Base-by-base conservation (phyloP, 2,797 vertebrate genomes). In the Schizopygopsis malacanthus region DNA sequence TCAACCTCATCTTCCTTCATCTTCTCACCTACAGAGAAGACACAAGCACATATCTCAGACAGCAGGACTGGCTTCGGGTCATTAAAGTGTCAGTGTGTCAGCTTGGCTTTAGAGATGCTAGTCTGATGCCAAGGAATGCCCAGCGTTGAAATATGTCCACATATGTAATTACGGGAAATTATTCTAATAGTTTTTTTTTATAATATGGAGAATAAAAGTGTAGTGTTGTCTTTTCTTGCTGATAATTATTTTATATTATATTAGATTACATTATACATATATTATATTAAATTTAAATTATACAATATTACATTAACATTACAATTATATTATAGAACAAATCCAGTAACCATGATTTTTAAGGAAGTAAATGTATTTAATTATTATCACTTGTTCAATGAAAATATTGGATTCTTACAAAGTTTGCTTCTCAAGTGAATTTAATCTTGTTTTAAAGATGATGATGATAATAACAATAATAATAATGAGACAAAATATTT, bases 1-100 rank as follows among this genome's bases (percentile, higher is more conserved):
- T 96, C 96, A 85, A 96, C 95, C 81, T 96, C 96, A 0, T 92
- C 93, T 81, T 96, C 96, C 79, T 91, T 94, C 95, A 96, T 90
- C 92, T 95, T 96, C 91, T 96, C 96, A 87, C 96, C 96, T 96
- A 39, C 13, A 16, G 22, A 71, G 47, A 67, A 54, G 8, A 75
- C 39, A 37, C 15, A 83, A 79, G 1, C 81, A 43, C 69, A 71
- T 1, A 2, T 22, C 10, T 81, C 43, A 81, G 8, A 47, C 33
- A 25, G 16, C n/a, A 28, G 25, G 10, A 7, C 10, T 13, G 50
- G 10, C 16, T 33, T 33, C 65, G 39, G 4, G 2, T 69, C 7
- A 4, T 16, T n/a, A 39, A 16, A 79, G 54, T 28, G 39, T n/a
- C 33, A 16, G 18, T 43, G 43, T 41, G 4, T 16, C 11, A 22